phyloP scores from a whole-genome alignment of 1,140 invertebrate species.

The Rhynchophorus ferrugineus region DNA sequence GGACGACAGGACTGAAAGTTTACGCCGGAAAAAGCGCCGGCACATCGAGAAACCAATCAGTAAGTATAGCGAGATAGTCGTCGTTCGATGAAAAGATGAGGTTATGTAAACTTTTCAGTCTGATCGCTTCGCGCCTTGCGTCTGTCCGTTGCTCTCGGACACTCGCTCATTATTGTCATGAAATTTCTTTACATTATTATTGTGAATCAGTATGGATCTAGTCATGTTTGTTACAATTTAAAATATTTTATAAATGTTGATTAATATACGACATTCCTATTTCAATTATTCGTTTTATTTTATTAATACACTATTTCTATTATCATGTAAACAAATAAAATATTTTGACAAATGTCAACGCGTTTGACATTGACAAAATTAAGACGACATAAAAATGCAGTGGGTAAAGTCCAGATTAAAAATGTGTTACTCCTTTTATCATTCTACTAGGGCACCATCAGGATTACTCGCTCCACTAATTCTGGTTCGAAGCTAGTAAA shows the following conservation, averaged over 20 bases:
- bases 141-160: slow-evolving; percentile 19
- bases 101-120: not conserved
- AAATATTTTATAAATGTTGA: slow-evolving; percentile 46
- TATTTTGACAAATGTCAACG: too few relatives aligned
- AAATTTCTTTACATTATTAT: slow-evolving; percentile 28
- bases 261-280: slow-evolving; percentile 46
- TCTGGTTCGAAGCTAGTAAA: too few relatives aligned
- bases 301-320: not conserved
- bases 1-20: not conserved
- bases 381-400: too few relatives aligned
- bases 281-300: slow-evolving; percentile 27
- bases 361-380: too few relatives aligned
- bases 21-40: not conserved
- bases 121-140: slow-evolving; percentile 10
- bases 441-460: too few relatives aligned
- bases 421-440: too few relatives aligned
- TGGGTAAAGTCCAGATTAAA: too few relatives aligned
- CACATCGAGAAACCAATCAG: not conserved
- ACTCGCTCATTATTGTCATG: slow-evolving; percentile 37
- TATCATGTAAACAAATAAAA: too few relatives aligned
- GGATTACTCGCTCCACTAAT: too few relatives aligned
- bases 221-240: slow-evolving; percentile 46
- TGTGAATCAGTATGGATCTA: slow-evolving; percentile 45
- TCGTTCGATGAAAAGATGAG: not conserved
- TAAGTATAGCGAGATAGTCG: not conserved